These are phyloP conservation scores for Potamilus streckersoni DNA, from an alignment of 1,140 invertebrate genomes.

Conservation along the genomic window DNA sequence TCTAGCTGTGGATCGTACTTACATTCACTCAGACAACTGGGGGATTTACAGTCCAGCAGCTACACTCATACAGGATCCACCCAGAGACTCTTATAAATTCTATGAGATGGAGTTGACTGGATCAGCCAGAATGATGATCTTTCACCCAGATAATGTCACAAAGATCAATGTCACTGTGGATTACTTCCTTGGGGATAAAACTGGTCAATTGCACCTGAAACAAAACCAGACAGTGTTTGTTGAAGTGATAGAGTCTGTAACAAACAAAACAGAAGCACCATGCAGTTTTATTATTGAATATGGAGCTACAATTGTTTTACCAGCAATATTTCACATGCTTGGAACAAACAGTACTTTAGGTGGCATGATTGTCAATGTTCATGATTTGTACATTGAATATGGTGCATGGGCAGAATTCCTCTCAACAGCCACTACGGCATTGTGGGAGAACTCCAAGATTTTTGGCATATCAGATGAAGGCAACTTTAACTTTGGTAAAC, in stretches of 20 bases:
- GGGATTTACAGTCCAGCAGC: constrained; percentile 42
- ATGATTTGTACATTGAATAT: constrained; percentile 48
- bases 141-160: constrained; percentile 34
- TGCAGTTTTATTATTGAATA: constrained; percentile 53
- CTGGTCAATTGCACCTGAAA: constrained; percentile 49
- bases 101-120: constrained; percentile 55
- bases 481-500: constrained; percentile 43
- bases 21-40: constrained; percentile 50
- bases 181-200: constrained; percentile 56
- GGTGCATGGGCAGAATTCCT: constrained; percentile 35
- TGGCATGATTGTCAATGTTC: constrained; percentile 48
- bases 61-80: constrained; percentile 46
- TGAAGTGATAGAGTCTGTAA: constrained; percentile 52
- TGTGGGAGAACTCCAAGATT: constrained; percentile 44
- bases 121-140: constrained; percentile 46
- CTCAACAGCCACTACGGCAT: constrained; percentile 50
- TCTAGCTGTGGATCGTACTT: constrained; percentile 50
- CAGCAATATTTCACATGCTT: constrained; percentile 50
- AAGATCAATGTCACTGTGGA: constrained; percentile 43
- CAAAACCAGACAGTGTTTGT: constrained; percentile 50
- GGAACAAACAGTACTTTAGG: constrained; percentile 50
- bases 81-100: constrained; percentile 44
- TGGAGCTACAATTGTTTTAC: constrained; percentile 49
- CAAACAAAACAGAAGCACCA: constrained; percentile 54
- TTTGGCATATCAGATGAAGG: constrained; percentile 39